phyloP scores from a whole-genome alignment of 2,113 vertebrate species.

The Elephantulus edwardii region DNA sequence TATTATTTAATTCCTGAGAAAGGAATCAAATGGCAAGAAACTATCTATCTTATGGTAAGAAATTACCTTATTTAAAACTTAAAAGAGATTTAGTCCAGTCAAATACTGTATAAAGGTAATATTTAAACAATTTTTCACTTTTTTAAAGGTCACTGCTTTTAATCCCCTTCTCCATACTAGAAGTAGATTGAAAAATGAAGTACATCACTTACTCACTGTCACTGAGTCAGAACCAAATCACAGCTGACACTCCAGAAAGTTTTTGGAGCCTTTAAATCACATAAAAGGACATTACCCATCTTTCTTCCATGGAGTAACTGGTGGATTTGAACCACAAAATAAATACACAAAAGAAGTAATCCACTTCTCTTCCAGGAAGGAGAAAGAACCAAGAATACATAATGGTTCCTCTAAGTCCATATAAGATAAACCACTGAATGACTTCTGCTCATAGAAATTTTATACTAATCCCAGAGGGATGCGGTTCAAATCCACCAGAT shows the following conservation, averaged over 20 bases:
- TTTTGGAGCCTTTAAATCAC: too few relatives aligned
- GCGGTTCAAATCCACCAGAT: too few relatives aligned
- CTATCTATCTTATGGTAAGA: background rate
- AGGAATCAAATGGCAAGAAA: background rate
- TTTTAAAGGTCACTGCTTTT: background rate
- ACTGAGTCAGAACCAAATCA: too few relatives aligned
- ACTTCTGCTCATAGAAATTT: background rate
- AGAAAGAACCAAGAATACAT: background rate
- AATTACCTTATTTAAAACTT: background rate
- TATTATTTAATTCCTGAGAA: background rate
- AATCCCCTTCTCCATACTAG: background rate
- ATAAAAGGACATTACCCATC: background rate
- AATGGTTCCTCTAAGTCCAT: background rate
- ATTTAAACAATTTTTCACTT: background rate
- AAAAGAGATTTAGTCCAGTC: background rate
- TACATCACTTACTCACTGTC: too few relatives aligned
- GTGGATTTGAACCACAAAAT: too few relatives aligned
- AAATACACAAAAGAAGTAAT: too few relatives aligned
- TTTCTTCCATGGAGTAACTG: background rate
- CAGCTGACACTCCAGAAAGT: too few relatives aligned
- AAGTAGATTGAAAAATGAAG: background rate
- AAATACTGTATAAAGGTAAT: constrained; percentile 38
- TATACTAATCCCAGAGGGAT: too few relatives aligned
- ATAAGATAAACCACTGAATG: background rate
- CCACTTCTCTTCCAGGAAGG: background rate